Evolutionary conservation across 2,797 vertebrate species (phyloP), one percentile per base, ranked within the genome.

Genomic region (Brachyrhaphis roseni): DNA sequence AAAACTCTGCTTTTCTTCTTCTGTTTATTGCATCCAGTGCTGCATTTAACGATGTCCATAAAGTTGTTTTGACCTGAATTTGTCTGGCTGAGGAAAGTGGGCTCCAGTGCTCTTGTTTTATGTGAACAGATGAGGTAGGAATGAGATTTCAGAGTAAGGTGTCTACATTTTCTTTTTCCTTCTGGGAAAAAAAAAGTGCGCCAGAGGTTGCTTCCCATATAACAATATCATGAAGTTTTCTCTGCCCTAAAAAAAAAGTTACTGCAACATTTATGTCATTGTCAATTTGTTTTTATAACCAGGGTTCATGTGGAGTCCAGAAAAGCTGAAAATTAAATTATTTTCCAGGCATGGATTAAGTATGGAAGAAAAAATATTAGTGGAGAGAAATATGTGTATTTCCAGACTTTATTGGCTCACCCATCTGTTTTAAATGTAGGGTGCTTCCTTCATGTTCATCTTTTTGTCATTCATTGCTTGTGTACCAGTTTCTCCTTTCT

Each of bases 41-140:
- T 57, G 11, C 75, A 70, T 55, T 53, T 49, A 12, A 72, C 7
- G 53, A 68, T 45, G 3, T 18, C 51, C 13, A n/a, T 76, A 4
- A 76, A 18, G 55, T 62, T 41, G 62, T 53, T 43, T 70, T 66
- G 62, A 36, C 12, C 68, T 71, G 68, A 71, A 71, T 71, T 26
- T 71, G 51, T 36, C 57, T 66, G 31, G 31, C 59, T 36, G 59
- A 23, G 23, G 34, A 46, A 64, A 18, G 46, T 66, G 34, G 28
- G 20, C 20, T 46, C 43, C 47, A 64, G 18, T 49, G 1, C 41
- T 62, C 1, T 13, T 36, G n/a, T 28, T n/a, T 75, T 59, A 45
- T 75, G 53, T 75, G 39, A 64, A 8, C 39, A 41, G 20, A 70
- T 13, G 39, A 43, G 23, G 1, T 15, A 26, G 66, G 39, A 70